These are phyloP conservation scores for Anthopleura xanthogrammica DNA, from an alignment of 92 coral and sea anemone species.

Conservation along the genomic window DNA sequence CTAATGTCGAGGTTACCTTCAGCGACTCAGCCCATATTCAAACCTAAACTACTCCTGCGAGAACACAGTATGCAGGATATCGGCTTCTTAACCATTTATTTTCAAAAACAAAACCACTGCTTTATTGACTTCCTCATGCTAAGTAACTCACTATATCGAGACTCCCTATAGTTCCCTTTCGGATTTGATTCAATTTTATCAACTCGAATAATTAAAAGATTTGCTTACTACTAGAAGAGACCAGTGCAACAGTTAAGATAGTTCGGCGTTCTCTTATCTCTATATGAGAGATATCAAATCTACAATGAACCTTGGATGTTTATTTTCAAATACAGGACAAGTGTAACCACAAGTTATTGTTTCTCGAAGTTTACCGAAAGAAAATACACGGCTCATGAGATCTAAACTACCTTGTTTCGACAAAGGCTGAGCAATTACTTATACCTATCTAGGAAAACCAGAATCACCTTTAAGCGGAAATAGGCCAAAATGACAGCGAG, in stretches of 20 bases:
- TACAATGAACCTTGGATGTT: neutral
- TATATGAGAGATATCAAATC: neutral
- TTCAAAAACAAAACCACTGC: neutral
- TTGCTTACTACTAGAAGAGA: neutral
- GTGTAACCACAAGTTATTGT: neutral
- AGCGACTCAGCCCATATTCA: neutral
- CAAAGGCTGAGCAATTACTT: neutral
- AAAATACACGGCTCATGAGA: neutral
- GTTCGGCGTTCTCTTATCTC: slow-evolving; percentile 8
- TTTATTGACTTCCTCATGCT: slow-evolving; percentile 5
- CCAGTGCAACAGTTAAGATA: neutral
- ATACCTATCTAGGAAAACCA: neutral
- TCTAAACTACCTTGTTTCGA: slow-evolving; percentile 5
- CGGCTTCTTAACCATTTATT: neutral
- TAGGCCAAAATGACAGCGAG: neutral
- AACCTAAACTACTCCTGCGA: neutral
- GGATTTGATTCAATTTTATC: neutral
- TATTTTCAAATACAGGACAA: neutral
- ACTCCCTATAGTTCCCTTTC: neutral
- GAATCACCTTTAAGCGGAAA: neutral
- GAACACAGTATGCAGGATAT: neutral
- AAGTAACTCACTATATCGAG: neutral
- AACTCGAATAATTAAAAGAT: neutral
- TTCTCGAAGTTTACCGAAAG: neutral
- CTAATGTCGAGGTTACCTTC: neutral